Conservation (phyloP, 2,797 vertebrate species). For the Lacerta agilis region DNA sequence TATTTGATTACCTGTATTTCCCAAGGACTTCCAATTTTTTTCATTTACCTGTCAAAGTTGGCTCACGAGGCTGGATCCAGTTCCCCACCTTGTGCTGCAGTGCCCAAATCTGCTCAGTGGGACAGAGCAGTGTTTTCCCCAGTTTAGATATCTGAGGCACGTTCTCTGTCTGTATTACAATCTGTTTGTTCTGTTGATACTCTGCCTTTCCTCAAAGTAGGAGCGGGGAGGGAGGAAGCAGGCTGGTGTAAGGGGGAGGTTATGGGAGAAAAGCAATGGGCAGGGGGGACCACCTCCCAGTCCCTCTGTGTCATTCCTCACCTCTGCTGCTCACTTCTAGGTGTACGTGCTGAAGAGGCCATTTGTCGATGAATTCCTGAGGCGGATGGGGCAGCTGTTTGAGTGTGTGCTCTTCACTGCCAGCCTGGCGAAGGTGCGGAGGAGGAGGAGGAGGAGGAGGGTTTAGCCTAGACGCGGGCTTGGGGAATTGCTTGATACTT, state of each 20-base stretch:
- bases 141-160: not conserved
- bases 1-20: too few relatives aligned
- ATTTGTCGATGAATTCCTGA: slow-evolving; percentile 90
- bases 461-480: not conserved
- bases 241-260: not conserved
- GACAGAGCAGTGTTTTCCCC: not conserved
- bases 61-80: too few relatives aligned
- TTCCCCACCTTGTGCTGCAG: too few relatives aligned
- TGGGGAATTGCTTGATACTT: not conserved
- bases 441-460: not conserved
- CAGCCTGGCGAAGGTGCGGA: slow-evolving; percentile 88
- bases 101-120: not conserved
- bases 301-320: not conserved
- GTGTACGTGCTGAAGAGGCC: slow-evolving; percentile 94
- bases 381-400: slow-evolving; percentile 90
- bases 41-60: too few relatives aligned
- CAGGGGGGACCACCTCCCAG: not conserved
- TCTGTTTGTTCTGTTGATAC: not conserved
- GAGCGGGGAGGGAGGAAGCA: not conserved
- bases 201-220: not conserved
- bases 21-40: too few relatives aligned
- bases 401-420: slow-evolving; percentile 92
- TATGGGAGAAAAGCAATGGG: not conserved
- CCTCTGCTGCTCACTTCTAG: slow-evolving; percentile 66
- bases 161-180: too few relatives aligned